These are phyloP conservation scores for Percopsis omiscomaycus DNA, from an alignment of 2,797 vertebrate genomes.

Conservation along the genomic window DNA sequence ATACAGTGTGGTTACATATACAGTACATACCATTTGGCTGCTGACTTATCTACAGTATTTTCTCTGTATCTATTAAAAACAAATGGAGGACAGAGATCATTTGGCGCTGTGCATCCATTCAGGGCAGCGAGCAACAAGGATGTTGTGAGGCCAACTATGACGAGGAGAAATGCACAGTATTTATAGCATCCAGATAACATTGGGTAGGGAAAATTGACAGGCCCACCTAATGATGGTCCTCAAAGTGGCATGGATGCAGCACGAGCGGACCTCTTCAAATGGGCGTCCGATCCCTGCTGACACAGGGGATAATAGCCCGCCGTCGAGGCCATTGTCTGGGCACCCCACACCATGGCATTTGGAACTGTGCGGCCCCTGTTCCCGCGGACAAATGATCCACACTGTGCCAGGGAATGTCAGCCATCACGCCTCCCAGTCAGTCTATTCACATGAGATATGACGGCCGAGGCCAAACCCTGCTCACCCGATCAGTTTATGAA, in stretches of 20 bases:
- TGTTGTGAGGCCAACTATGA: conserved; percentile 49
- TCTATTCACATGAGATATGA: conserved; percentile 60
- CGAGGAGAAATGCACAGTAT: conserved; percentile 69
- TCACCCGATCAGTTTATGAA: conserved; percentile 67
- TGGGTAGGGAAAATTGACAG: conserved; percentile 74
- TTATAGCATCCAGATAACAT: conserved; percentile 77
- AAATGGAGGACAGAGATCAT: conserved; percentile 33
- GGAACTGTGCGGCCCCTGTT: conserved; percentile 68
- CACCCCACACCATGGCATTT: conserved; percentile 77
- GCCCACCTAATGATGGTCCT: conserved; percentile 80
- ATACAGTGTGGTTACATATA: not conserved
- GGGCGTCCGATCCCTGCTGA: conserved; percentile 77
- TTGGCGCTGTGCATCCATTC: conserved; percentile 46
- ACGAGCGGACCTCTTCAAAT: conserved; percentile 78
- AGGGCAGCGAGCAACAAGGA: conserved; percentile 46
- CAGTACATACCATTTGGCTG: not conserved
- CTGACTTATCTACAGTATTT: conserved; percentile 7
- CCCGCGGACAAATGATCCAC: conserved; percentile 75
- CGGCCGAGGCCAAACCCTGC: conserved; percentile 63
- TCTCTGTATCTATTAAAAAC: conserved; percentile 37
- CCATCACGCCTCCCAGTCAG: conserved; percentile 69
- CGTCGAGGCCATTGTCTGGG: conserved; percentile 75
- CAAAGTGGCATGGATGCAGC: conserved; percentile 77
- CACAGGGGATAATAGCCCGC: conserved; percentile 78
- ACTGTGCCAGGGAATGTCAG: conserved; percentile 73